phyloP scores from a whole-genome alignment of 2,113 vertebrate species.

The Capricornis sumatraensis region DNA sequence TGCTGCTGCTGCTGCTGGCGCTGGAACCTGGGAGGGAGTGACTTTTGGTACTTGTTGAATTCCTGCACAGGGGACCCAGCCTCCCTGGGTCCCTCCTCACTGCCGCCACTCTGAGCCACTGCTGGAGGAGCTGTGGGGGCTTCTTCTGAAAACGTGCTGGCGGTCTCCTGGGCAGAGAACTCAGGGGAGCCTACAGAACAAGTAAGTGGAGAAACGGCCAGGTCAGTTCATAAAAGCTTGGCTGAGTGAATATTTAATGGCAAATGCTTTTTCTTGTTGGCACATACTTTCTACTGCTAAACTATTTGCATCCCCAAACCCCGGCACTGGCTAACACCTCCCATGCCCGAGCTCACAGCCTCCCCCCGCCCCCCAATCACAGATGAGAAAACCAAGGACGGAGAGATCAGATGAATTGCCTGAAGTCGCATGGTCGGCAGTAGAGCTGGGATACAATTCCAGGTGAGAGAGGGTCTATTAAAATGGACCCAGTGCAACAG shows the following conservation, averaged over 20 bases:
- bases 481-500: neutral
- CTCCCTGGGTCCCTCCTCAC: slow-evolving; percentile 88
- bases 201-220: fast-evolving
- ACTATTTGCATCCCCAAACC: fast-evolving
- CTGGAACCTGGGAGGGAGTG: slow-evolving; percentile 93
- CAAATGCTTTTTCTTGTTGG: fast-evolving
- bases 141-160: slow-evolving; percentile 83
- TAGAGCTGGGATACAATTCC: neutral
- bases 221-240: neutral
- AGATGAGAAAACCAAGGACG: fast-evolving
- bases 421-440: fast-evolving
- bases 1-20: slow-evolving; percentile 88
- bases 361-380: fast-evolving
- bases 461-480: neutral
- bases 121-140: slow-evolving; percentile 55
- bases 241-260: fast-evolving
- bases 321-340: fast-evolving
- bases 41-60: slow-evolving; percentile 90
- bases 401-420: neutral
- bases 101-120: slow-evolving; percentile 77
- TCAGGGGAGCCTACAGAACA: slow-evolving; percentile 75
- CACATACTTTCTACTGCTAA: fast-evolving
- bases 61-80: slow-evolving; percentile 87
- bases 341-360: fast-evolving
- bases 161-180: slow-evolving; percentile 75